Evolutionary conservation across 2,888 invertebrate species (phyloP).

Genomic region (Steromphala cineraria): DNA sequence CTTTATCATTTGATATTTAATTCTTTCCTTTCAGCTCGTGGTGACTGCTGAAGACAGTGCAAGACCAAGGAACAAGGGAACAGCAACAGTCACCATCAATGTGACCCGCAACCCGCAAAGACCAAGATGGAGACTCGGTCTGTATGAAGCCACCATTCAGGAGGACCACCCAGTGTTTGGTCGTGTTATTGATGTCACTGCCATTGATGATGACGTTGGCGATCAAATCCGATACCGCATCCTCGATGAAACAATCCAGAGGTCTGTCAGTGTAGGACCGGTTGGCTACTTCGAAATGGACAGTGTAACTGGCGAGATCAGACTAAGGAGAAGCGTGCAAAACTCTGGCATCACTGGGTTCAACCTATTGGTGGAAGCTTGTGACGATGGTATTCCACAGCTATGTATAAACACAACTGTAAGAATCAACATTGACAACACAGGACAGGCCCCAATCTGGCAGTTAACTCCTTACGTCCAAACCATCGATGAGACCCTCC

Average conservation of each 20-base stretch:
- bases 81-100: constrained; percentile 29
- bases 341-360: constrained; percentile 45
- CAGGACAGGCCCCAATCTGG: constrained; percentile 22
- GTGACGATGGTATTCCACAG: constrained; percentile 64
- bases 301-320: constrained; percentile 44
- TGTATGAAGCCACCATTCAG: constrained; percentile 35
- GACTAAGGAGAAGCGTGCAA: constrained; percentile 30
- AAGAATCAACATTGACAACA: constrained; percentile 51
- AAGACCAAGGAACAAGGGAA: constrained; percentile 29
- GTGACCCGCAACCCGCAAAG: constrained; percentile 35
- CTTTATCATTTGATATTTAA: background rate
- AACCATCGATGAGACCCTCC: constrained; percentile 42
- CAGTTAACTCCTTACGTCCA: constrained; percentile 16
- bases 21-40: constrained; percentile 32
- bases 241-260: constrained; percentile 25
- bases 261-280: constrained; percentile 31
- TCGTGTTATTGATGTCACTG: constrained; percentile 46
- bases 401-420: constrained; percentile 53
- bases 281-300: constrained; percentile 53
- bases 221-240: constrained; percentile 36
- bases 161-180: constrained; percentile 45
- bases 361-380: constrained; percentile 58
- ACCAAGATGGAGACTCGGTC: constrained; percentile 82
- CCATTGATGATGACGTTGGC: constrained; percentile 49
- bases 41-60: constrained; percentile 42